Percentiles rank a stretch among this genome's conserved stretches.
Evolutionary conservation across 1,140 invertebrate genomes (phyloP).

Genomic region (Metopolophium dirhodum): DNA sequence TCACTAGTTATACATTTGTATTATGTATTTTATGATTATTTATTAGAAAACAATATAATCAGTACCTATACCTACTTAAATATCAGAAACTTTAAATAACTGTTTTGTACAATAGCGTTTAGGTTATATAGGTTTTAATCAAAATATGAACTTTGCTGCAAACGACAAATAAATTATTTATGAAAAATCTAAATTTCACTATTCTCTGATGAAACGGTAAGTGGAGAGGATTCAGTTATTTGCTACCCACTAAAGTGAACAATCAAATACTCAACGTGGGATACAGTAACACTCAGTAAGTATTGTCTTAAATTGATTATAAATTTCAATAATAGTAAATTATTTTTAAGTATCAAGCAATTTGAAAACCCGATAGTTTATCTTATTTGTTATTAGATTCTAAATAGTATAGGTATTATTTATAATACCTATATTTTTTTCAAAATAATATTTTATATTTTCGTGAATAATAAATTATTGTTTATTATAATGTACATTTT

Average conservation of each 20-base stretch:
- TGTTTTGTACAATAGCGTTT: not conserved
- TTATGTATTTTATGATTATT: slow-evolving; percentile 10
- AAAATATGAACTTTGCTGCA: not conserved
- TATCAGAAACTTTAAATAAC: not conserved
- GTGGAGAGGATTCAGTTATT: too few relatives aligned
- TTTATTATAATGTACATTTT: too few relatives aligned
- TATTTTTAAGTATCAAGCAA: too few relatives aligned
- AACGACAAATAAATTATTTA: too few relatives aligned
- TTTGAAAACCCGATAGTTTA: too few relatives aligned
- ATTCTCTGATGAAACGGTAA: too few relatives aligned
- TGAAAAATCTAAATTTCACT: not conserved
- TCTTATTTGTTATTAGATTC: too few relatives aligned
- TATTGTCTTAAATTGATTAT: not conserved
- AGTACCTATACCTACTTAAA: not conserved
- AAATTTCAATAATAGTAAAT: not conserved
- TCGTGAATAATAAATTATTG: too few relatives aligned
- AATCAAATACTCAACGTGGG: not conserved
- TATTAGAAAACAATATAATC: not conserved
- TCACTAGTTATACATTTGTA: not conserved
- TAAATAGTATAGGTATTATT: too few relatives aligned
- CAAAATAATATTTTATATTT: too few relatives aligned
- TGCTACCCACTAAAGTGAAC: not conserved
- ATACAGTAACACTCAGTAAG: not conserved
- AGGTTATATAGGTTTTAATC: too few relatives aligned
- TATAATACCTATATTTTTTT: too few relatives aligned